phyloP scores from a whole-genome alignment of 2,113 vertebrate species.

The Nycticorax nycticorax region DNA sequence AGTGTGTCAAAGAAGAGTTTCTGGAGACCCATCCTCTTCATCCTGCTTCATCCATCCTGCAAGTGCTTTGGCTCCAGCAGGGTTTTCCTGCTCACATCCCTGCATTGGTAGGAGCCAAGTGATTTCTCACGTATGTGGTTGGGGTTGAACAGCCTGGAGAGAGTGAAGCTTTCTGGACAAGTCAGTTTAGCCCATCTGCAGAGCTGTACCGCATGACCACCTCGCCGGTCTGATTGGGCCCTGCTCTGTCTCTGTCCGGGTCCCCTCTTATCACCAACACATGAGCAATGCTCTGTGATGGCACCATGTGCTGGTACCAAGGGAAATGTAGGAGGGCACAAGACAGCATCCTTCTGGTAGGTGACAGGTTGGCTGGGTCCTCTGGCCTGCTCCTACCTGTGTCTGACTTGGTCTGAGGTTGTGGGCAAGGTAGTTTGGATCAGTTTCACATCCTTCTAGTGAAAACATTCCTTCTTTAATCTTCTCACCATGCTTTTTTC shows the following conservation, averaged over 20 bases:
- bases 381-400: background rate
- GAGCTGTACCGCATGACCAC: background rate
- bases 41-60: background rate
- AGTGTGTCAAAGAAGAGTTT: background rate
- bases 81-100: background rate
- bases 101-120: background rate
- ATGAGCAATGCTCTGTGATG: background rate
- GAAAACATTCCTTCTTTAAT: background rate
- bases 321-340: background rate
- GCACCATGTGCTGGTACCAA: background rate
- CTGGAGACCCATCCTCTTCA: background rate
- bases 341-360: background rate
- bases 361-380: background rate
- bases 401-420: background rate
- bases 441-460: background rate
- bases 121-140: background rate
- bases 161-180: background rate
- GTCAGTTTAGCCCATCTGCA: background rate
- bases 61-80: background rate
- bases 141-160: background rate
- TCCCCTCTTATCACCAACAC: too few species aligned
- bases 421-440: background rate
- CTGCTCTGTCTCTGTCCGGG: too few species aligned
- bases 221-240: fast-evolving
- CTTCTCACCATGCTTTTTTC: background rate